These are phyloP conservation scores for Seriola aureovittata DNA, from an alignment of 2,113 vertebrate genomes.

Conservation along the genomic window DNA sequence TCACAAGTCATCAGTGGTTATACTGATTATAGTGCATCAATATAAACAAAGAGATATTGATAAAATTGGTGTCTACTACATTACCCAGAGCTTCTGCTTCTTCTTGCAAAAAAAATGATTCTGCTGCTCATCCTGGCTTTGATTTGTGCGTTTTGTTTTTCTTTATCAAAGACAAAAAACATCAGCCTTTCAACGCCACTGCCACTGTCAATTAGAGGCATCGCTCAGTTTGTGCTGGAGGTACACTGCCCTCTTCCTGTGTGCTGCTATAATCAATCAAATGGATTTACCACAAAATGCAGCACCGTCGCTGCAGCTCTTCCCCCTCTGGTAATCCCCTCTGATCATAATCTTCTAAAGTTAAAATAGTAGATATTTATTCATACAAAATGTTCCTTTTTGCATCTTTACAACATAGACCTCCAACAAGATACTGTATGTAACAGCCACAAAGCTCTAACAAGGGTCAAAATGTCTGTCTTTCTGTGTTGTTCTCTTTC, in stretches of 20 bases:
- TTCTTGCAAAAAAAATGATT: too few relatives aligned
- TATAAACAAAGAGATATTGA: too few relatives aligned
- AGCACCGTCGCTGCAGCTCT: not conserved
- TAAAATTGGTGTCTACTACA: too few relatives aligned
- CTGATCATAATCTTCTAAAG: not conserved
- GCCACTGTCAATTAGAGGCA: not conserved
- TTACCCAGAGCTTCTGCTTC: too few relatives aligned
- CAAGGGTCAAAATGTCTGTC: not conserved
- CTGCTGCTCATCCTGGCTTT: too few relatives aligned
- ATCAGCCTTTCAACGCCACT: not conserved
- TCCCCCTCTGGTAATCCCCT: not conserved
- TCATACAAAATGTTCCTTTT: not conserved
- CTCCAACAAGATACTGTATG: not conserved
- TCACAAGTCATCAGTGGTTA: too few relatives aligned
- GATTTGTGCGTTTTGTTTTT: not conserved
- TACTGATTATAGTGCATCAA: too few relatives aligned
- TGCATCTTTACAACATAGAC: not conserved
- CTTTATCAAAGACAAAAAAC: not conserved
- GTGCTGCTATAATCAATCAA: slow-evolving; percentile 19
- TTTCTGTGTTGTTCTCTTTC: not conserved
- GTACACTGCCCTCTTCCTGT: slow-evolving; percentile 46
- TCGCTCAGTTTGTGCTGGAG: slow-evolving; percentile 9
- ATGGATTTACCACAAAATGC: not conserved
- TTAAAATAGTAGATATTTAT: not conserved
- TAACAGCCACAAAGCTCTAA: slow-evolving; percentile 7